Evolutionary conservation across 2,888 invertebrate genomes (phyloP), one percentile per base, ranked within the genome.

Genomic region (Uropetala carovei): DNA sequence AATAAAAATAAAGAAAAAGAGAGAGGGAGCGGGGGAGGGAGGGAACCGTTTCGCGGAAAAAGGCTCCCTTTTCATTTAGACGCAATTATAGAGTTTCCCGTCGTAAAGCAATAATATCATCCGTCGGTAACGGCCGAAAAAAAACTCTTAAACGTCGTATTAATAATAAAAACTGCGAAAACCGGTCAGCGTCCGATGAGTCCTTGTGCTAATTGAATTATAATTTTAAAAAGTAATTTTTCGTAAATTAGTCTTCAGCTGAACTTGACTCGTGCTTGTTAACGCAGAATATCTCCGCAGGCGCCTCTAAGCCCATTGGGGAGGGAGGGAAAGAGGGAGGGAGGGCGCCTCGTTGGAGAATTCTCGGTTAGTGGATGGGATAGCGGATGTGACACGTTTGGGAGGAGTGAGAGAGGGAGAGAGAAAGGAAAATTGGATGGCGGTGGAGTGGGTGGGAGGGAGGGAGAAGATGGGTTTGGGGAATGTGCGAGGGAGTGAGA

Each of bases 351-450:
- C 64, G 64, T 64, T 64, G 64, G 64, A 64, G 64, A 64, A 64
- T 64, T 64, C 64, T 68, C 68, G n/a, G 68, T 68, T n/a, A n/a
- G 75, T 22, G 75, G 75, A 27, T 68, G 68, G 68, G 9, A n/a
- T 75, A 75, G 75, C 75, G 75, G 75, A 75, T 75, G 75, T 75
- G 75, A 75, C 75, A 75, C 27, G 75, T 13, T 75, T 75, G 22
- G 27, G 27, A 22, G 68, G 68, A 18, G 22, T 9, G 22, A 22
- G 22, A 75, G 18, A 13, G 68, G n/a, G 64, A 43, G 43, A 27
- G n/a, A 27, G 22, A 43, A 43, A 18, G 75, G 75, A 27, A 75
- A 75, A 75, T 75, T 75, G 75, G 75, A 75, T 75, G 22, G 75
- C 22, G 75, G 11, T 27, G 75, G 22, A 75, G 18, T 27, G 68